Base-by-base conservation (phyloP, 1,140 invertebrate genomes). In the Caenorhabditis brenneri region DNA sequence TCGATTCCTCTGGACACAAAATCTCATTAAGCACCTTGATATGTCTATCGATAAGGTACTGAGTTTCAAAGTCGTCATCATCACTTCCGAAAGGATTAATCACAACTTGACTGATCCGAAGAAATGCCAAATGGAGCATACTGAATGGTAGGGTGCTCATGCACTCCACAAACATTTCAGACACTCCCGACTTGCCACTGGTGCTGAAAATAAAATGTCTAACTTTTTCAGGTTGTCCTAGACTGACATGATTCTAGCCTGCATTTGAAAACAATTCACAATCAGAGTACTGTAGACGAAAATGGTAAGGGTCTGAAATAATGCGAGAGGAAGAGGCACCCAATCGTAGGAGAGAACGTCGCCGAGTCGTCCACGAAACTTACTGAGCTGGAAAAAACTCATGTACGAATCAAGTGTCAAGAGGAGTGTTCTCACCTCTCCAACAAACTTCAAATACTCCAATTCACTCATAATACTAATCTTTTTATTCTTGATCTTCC, bases 221-320 rank as follows among this genome's bases (percentile, higher is more conserved):
- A 42, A 42, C 39, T 12, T 12, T 42, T 42, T 42, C 12, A 5
- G 39, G 12, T 6, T 5, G 22, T 51, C 22, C 3, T 16, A 51
- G 49, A 51, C 58, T 33, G 16, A 65, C 58, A 65, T 65, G 36
- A 65, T 65, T 22, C 58, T 65, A 3, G 58, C 31, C 58, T 65
- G 58, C 58, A 65, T 65, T 36, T 65, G 58, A 36, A 65, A 65
- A 36, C 58, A 65, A n/a, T 65, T 65, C 15, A 65, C 58, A 15
- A 36, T 22, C 3, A 65, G 58, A 5, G 31, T 36, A 36, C 58
- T 36, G 31, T 65, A 65, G 31, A 33, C 29, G 22, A 65, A 65
- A 19, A 65, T 36, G 4, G 58, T 65, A 1, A 65, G 15, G 1
- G 31, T n/a, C 22, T 65, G 58, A 12, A 65, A 65, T 2, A 65